A percentile compares a stretch with the other conserved stretches of the same genome.
phyloP scores from a whole-genome alignment of 2,113 vertebrate genomes.

The Orientallactaga bullata region DNA sequence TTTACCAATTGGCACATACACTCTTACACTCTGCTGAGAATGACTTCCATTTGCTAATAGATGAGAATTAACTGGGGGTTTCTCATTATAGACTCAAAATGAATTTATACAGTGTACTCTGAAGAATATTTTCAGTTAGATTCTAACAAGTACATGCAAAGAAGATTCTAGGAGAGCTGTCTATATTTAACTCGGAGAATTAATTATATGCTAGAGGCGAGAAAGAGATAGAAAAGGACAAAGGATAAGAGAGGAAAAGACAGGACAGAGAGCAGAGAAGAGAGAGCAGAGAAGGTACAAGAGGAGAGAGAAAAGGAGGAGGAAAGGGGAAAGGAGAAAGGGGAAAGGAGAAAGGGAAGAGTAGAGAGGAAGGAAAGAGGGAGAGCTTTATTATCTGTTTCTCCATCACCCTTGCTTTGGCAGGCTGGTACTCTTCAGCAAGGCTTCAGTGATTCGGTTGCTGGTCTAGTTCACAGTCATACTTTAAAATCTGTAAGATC shows the following conservation, averaged over 20 bases:
- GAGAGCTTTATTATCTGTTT: not conserved
- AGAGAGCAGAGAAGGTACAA: not conserved
- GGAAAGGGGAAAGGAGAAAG: not conserved
- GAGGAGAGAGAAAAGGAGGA: not conserved
- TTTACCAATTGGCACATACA: accelerated
- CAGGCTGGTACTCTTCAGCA: not conserved
- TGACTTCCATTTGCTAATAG: not conserved
- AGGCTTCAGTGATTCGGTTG: not conserved
- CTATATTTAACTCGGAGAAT: not conserved
- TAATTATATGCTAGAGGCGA: not conserved
- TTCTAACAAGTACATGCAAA: not conserved
- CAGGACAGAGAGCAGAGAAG: too few species aligned
- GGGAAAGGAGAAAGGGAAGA: too few species aligned
- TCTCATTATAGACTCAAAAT: not conserved
- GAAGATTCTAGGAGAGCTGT: not conserved
- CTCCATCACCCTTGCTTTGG: not conserved
- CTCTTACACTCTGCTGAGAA: not conserved
- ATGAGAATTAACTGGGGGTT: not conserved
- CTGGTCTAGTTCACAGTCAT: not conserved
- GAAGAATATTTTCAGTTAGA: not conserved
- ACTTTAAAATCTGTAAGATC: not conserved
- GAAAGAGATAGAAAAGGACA: not conserved
- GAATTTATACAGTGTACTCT: not conserved
- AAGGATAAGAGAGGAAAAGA: not conserved
- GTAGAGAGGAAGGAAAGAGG: too few species aligned